A percentile compares a stretch with the other conserved stretches of the same genome.
Evolutionary conservation across 2,797 vertebrate species (phyloP).

Genomic region (Delichon dasypus): DNA sequence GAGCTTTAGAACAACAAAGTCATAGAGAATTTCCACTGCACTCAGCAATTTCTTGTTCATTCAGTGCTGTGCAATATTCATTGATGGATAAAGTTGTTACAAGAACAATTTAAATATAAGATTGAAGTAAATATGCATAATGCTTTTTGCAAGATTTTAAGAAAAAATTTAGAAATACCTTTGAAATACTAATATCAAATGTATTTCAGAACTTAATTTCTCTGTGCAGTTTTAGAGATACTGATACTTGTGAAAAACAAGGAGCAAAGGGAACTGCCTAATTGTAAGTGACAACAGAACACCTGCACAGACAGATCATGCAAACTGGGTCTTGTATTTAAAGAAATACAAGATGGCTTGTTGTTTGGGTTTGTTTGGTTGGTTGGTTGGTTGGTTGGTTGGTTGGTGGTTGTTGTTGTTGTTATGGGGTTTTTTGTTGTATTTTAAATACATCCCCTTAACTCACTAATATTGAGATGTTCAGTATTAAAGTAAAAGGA

Average conservation of each 20-base stretch:
- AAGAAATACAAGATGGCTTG: background rate
- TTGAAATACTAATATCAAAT: background rate
- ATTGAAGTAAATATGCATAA: background rate
- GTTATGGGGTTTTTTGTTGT: background rate
- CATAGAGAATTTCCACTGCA: background rate
- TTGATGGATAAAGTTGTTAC: background rate
- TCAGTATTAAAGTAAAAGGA: background rate
- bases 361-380: too few relatives aligned
- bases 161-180: background rate
- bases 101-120: background rate
- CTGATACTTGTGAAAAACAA: background rate
- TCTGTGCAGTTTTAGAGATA: background rate
- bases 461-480: background rate
- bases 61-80: background rate
- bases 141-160: background rate
- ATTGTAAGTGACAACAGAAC: background rate
- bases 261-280: background rate
- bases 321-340: background rate
- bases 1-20: background rate
- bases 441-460: background rate
- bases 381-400: too few relatives aligned
- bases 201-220: background rate
- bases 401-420: too few relatives aligned
- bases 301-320: background rate
- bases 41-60: conserved; percentile 13